Percentiles rank a stretch among this genome's conserved stretches.
phyloP scores from a whole-genome alignment of 2,113 vertebrate species.

The Micronycteris hirsuta region DNA sequence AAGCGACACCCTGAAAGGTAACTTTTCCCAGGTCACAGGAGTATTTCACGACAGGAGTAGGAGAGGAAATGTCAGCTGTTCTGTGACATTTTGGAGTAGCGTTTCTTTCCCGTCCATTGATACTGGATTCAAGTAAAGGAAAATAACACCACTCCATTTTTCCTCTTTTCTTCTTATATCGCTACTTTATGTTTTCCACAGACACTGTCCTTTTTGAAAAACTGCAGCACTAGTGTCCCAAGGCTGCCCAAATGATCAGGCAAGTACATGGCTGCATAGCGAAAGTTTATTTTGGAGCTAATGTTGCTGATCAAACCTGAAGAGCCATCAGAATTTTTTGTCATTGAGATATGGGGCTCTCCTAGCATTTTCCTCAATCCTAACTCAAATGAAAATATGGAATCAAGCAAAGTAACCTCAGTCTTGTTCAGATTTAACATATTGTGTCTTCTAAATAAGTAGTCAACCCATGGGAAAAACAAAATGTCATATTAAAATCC shows the following conservation, averaged over 20 bases:
- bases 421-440: background rate
- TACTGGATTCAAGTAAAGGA: background rate
- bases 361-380: background rate
- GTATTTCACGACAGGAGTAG: background rate
- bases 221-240: background rate
- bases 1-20: background rate
- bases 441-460: background rate
- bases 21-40: background rate
- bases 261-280: background rate
- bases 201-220: background rate
- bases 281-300: background rate
- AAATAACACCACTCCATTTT: background rate
- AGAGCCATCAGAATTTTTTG: background rate
- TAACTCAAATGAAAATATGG: background rate
- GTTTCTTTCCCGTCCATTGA: background rate
- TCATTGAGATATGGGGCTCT: background rate
- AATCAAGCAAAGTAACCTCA: background rate
- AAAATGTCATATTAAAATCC: background rate
- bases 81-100: background rate
- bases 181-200: background rate
- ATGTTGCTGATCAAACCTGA: background rate
- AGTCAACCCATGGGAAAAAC: background rate
- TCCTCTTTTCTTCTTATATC: background rate
- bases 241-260: background rate
- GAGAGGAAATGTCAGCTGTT: background rate